Evolutionary conservation across 53 echinoderm and acorn worm species (phyloP), one percentile per base, ranked within the genome.

Genomic region (Glandiceps talaboti): DNA sequence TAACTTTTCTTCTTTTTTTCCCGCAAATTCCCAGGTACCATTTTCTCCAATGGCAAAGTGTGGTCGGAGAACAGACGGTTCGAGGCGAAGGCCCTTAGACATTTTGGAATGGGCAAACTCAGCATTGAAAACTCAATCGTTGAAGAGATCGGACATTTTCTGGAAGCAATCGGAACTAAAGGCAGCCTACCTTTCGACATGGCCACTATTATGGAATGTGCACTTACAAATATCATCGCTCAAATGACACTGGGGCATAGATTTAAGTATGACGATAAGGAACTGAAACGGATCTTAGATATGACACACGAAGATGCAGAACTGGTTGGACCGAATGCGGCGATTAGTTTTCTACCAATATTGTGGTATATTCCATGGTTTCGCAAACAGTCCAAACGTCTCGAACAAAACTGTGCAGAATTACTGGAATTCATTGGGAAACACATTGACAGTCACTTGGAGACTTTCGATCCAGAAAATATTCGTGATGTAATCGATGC

Each of bases 171-270:
- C 32, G 85, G 74, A 0, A 20, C 6, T 20, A 20, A 45, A 45
- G 64, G 6, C 6, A 84, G 85, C 27, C 73, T 30, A 27, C 85
- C 94, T n/a, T 28, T 91, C 28, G 89, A 94, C 77, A 77, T 91
- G 32, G 82, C 89, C 25, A 80, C 74, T 31, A 29, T 74, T 27
- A 89, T 94, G 33, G 88, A 91, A 76, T 81, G 83, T 26, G 85
- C 91, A 33, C 85, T 94, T 79, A 90, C 89, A 28, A 94, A 94
- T 76, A 83, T 91, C 26, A 91, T 94, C 76, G 91, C 88, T 28
- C 81, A 84, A 14, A 78, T 94, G 30, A 91, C 91, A 80, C 91
- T 94, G 33, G 94, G 94, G 0, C 82, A 89, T 88, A 81, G 91
- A 20, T 94, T 83, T 77, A 26, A 82, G 25, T 82, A 85, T 74